Percentiles rank a stretch among this genome's conserved stretches.
Evolutionary conservation across 2,113 vertebrate genomes (phyloP).

Genomic region (Sinocyclocheilus anophthalmus): DNA sequence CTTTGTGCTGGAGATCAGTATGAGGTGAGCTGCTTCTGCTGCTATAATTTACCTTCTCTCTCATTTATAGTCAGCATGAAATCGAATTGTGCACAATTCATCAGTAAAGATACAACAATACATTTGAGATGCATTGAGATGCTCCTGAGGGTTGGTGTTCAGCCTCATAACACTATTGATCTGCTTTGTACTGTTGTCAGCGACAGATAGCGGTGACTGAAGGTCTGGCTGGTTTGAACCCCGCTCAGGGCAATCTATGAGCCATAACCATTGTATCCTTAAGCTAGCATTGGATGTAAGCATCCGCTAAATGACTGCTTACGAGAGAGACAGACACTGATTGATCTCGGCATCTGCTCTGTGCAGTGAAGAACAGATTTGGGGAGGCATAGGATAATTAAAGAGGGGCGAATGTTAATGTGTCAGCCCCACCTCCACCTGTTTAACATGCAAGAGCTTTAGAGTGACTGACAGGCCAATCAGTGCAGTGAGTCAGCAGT

Average conservation of each 20-base stretch:
- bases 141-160: too few relatives aligned
- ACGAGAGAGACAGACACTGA: background rate
- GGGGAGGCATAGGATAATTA: slow-evolving; percentile 26
- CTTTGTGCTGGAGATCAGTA: slow-evolving; percentile 96
- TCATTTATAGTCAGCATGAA: background rate
- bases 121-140: too few relatives aligned
- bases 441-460: slow-evolving; percentile 25
- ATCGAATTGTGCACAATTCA: background rate
- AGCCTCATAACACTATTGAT: too few relatives aligned
- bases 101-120: too few relatives aligned
- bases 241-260: background rate
- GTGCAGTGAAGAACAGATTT: slow-evolving; percentile 1
- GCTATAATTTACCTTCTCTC: background rate
- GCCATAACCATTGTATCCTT: background rate
- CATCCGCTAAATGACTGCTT: background rate
- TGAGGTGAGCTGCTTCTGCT: slow-evolving; percentile 79
- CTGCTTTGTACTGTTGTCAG: background rate
- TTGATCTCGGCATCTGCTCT: background rate
- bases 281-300: background rate
- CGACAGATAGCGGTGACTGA: background rate
- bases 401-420: slow-evolving; percentile 25
- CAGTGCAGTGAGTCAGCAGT: slow-evolving; percentile 47
- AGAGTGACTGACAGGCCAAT: slow-evolving; percentile 39
- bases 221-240: background rate
- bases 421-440: slow-evolving; percentile 22